Evolutionary conservation across 35 echinoderm and acorn worm species (phyloP), one percentile per base, ranked within the genome.

Genomic region (Apostichopus japonicus): DNA sequence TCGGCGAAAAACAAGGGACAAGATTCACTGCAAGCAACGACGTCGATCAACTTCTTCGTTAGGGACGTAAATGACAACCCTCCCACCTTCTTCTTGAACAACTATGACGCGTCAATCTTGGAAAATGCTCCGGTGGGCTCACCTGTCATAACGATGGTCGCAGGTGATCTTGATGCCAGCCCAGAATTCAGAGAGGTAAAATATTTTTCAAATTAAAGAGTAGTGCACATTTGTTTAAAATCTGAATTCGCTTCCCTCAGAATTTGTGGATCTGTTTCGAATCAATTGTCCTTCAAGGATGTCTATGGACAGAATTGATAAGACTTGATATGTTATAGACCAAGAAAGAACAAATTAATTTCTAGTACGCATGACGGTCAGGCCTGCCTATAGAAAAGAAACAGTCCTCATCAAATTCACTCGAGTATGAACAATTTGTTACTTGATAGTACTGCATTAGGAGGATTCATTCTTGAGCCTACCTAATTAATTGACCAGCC

Each of bases 1-100:
- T 77, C 71, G 8, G 90, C 76, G 16, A 58, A 22, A 58, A 72
- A 53, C 19, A 54, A 24, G 24, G 71, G 23, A 13, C 54, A 25
- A 58, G 21, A 78, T 77, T 91, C 90, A 8, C 6, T 78, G 15
- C 71, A 58, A 25, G 23, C 15, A 11, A 24, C 75, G 6, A 79
- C 44, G 23, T 53, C 90, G 3, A 58, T 91, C 27, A 23, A 10
- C 4, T 78, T 91, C 52, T 11, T 23, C 13, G 79, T 91, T 25
- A 21, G 7, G 25, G 90, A 91, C 58, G 72, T 77, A 5, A 91
- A 91, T n/a, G 90, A 91, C 90, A 79, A 91, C 52, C 72, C 77
- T 8, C 90, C 90, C 10, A 56, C 71, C 19, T 91, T 91, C 52
- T 53, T 78, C 51, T 73, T 52, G 72, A 52, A 77, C 79, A 21